Percentiles rank a stretch among this genome's conserved stretches.
These are phyloP conservation scores for Porites evermanni DNA, from an alignment of 92 coral and sea anemone genomes.

Conservation along the genomic window DNA sequence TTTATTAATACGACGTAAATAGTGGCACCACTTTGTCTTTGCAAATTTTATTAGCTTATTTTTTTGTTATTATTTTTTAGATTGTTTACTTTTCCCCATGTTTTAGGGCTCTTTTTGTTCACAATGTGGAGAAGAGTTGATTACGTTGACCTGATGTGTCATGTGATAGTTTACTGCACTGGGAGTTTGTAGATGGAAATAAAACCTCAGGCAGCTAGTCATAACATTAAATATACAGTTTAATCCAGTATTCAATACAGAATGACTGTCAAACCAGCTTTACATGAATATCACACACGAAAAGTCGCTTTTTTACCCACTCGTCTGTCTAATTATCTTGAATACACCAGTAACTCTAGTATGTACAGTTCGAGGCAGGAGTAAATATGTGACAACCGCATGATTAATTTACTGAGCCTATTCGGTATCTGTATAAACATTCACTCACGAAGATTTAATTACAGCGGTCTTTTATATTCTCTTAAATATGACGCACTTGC, in stretches of 20 bases:
- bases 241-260: background rate
- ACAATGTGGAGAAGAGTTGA: too few species aligned
- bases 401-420: slow-evolving; percentile 16
- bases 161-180: too few species aligned
- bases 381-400: background rate
- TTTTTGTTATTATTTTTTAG: too few species aligned
- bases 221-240: background rate
- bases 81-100: too few species aligned
- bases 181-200: too few species aligned
- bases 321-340: background rate
- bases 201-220: background rate
- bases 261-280: background rate
- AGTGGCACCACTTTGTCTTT: too few species aligned
- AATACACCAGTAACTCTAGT: background rate
- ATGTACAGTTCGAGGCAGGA: background rate
- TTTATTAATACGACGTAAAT: too few species aligned
- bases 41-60: too few species aligned
- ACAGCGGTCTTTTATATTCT: background rate
- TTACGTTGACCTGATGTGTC: too few species aligned
- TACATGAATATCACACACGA: background rate
- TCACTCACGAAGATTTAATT: slow-evolving; percentile 29
- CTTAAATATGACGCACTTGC: background rate
- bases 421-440: background rate
- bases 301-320: background rate
- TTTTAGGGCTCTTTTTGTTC: too few species aligned